Conservation (phyloP, 2,113 vertebrate species). For the Amphilophus citrinellus region DNA sequence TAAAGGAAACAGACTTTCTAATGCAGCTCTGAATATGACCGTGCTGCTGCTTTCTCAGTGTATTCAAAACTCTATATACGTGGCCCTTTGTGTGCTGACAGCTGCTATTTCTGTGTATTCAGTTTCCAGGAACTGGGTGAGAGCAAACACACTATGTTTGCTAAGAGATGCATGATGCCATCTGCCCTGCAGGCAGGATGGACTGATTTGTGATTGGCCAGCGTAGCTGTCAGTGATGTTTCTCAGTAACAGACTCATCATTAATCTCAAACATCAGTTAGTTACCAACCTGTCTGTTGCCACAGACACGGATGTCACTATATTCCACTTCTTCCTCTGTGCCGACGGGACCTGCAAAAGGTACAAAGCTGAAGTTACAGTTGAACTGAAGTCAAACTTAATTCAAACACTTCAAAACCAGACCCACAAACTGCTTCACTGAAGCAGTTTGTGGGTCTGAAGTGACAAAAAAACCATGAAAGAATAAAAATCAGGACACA, state of each 20-base stretch:
- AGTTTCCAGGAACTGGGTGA: not conserved
- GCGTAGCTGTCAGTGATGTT: not conserved
- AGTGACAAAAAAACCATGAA: too few species aligned
- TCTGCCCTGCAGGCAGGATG: fast-evolving
- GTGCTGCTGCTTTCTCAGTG: too few species aligned
- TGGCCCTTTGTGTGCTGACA: not conserved
- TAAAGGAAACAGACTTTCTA: too few species aligned
- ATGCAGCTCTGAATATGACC: too few species aligned
- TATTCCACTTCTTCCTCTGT: not conserved
- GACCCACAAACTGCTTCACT: too few species aligned
- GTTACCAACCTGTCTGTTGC: not conserved
- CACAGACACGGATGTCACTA: not conserved
- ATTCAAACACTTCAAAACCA: not conserved
- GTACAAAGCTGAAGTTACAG: not conserved
- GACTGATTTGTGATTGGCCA: not conserved
- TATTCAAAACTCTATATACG: not conserved
- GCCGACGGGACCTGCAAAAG: not conserved
- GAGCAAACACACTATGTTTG: not conserved
- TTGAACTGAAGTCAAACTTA: not conserved
- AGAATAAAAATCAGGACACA: too few species aligned
- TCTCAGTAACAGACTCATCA: not conserved
- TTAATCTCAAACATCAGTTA: not conserved
- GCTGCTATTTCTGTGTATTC: not conserved
- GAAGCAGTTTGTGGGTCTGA: too few species aligned
- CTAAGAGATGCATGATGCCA: not conserved